Evolutionary conservation across 2,888 invertebrate species (phyloP).

Genomic region (Cheilosia vernalis): DNA sequence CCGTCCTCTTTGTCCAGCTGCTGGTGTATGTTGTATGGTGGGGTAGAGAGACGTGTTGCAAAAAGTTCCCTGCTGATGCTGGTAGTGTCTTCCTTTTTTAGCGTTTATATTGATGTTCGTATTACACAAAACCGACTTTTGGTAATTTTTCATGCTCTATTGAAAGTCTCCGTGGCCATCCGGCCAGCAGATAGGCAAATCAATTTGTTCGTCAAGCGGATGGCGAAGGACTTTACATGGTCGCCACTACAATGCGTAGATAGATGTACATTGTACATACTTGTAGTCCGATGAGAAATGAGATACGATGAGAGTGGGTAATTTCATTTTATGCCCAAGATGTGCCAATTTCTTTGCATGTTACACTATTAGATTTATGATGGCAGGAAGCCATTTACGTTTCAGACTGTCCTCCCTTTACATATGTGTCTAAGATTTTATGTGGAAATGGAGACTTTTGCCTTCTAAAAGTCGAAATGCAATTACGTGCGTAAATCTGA

Average conservation of each 20-base stretch:
- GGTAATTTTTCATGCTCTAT: conserved; percentile 75
- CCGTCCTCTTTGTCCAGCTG: neutral
- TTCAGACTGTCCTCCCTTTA: conserved; percentile 50
- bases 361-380: conserved; percentile 70
- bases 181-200: conserved; percentile 67
- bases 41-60: neutral
- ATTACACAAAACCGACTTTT: conserved; percentile 73
- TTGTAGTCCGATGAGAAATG: conserved; percentile 54
- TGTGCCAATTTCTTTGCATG: conserved; percentile 75
- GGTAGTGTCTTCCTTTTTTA: conserved; percentile 27
- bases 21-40: conserved; percentile 1
- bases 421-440: conserved; percentile 58
- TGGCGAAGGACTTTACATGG: conserved; percentile 51
- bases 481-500: conserved; percentile 20
- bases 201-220: conserved; percentile 71
- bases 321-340: conserved; percentile 72
- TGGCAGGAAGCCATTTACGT: conserved; percentile 72
- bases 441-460: neutral
- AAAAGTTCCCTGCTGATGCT: conserved; percentile 17
- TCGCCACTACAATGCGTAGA: conserved; percentile 46
- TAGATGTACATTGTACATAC: conserved; percentile 18
- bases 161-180: conserved; percentile 66
- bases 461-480: conserved; percentile 28
- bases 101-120: conserved; percentile 72
- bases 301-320: conserved; percentile 68